phyloP scores from a whole-genome alignment of 2,113 vertebrate genomes.

The Rana temporaria region DNA sequence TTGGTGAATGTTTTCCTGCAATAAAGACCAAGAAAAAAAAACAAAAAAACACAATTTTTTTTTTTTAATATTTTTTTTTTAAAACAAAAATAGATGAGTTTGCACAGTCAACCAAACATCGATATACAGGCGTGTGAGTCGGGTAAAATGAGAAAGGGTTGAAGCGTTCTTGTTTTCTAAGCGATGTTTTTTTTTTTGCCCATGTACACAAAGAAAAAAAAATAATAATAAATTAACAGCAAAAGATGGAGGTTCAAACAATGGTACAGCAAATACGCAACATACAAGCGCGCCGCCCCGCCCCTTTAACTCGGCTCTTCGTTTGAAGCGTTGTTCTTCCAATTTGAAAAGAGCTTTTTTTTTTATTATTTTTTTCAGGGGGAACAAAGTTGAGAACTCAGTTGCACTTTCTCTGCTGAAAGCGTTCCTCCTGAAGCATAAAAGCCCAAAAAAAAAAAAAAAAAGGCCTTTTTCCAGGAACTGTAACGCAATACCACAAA shows the following conservation, averaged over 20 bases:
- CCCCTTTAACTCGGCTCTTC: constrained; percentile 62
- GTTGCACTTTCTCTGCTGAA: background rate
- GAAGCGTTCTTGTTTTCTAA: constrained; percentile 66
- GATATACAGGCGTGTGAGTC: constrained; percentile 68
- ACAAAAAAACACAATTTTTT: constrained; percentile 59
- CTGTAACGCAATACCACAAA: too few relatives aligned
- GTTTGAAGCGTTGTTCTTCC: constrained; percentile 72
- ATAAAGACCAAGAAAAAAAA: constrained; percentile 74
- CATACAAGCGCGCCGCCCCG: constrained; percentile 79
- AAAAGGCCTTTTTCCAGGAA: too few relatives aligned
- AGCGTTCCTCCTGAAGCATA: background rate
- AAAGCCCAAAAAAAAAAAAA: background rate
- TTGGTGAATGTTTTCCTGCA: constrained; percentile 86
- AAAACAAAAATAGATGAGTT: constrained; percentile 72
- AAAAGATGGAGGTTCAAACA: constrained; percentile 90
- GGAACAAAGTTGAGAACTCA: constrained; percentile 51
- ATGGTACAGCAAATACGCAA: constrained; percentile 83
- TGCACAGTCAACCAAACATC: constrained; percentile 82
- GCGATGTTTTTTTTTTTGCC: constrained; percentile 71
- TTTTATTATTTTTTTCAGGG: constrained; percentile 34
- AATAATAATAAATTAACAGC: constrained; percentile 72
- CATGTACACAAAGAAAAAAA: constrained; percentile 65
- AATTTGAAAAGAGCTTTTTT: constrained; percentile 52
- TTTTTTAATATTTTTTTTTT: too few relatives aligned
- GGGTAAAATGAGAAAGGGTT: constrained; percentile 66